Base-by-base conservation (phyloP, 2,113 vertebrate genomes). In the Cyprinodon variegatus region DNA sequence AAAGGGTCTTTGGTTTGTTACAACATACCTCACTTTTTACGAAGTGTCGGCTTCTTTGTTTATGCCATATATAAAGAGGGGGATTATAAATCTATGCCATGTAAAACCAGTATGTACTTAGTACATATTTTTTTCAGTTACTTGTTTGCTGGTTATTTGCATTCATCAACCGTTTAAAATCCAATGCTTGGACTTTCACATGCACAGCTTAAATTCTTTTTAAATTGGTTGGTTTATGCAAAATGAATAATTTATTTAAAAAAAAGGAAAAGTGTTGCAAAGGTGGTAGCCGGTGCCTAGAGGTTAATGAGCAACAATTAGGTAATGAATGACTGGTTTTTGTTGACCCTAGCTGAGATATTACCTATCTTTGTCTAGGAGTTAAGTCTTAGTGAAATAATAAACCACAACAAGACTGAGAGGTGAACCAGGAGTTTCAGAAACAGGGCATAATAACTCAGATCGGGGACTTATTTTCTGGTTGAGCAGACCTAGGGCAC, bases 271-370 rank as follows among this genome's bases (percentile, higher is more conserved):
- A 59, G 39, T 60, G 60, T 59, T 81, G 69, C 68, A 43, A 70
- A 68, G 76, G 75, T 79, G 69, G 82, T 73, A 83, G 0, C 68
- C 0, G 37, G 29, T 64, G 48, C 45, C 76, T 72, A 81, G 81
- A 59, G 64, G 88, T 91, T 88, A 91, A 87, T 83, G 61, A 89
- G 80, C 86, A 91, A 90, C 79, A 88, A 76, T 90, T 71, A 82
- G 73, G 72, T 83, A 89, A 91, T 89, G 29, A 89, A 45, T 89
- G 74, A 90, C 73, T 78, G 61, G 40, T 59, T 69, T 77, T 4
- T 72, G 22, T 68, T 76, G 48, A 71, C 60, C 70, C n/a, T 12
- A 43, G 17, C 43, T 10, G 22, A 79, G 65, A 76, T 76, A 74
- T 70, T 67, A 66, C 22, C 5, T 2, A 2, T 50, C 72, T 70